A percentile compares a stretch with the other conserved stretches of the same genome.
Conservation (phyloP, 2,113 vertebrate species). For the Prinia subflava region DNA sequence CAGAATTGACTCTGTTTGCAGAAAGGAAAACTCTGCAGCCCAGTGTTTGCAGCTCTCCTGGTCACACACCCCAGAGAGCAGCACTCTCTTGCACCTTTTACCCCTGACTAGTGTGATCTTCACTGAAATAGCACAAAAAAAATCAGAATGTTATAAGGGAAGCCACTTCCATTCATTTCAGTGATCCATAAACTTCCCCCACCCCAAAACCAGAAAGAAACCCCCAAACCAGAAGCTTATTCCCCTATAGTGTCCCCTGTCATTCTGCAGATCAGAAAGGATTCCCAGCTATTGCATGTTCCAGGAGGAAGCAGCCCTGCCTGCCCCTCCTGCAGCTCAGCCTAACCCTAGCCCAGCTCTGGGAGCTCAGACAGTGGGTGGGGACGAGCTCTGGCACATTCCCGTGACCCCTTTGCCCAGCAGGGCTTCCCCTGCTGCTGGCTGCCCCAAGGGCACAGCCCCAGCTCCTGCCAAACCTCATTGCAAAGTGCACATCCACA, state of each 20-base stretch:
- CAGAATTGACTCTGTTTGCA: constrained; percentile 32
- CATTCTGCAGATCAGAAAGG: background rate
- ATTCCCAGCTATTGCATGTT: background rate
- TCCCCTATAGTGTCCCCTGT: background rate
- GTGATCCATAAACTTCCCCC: background rate
- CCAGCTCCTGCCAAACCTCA: background rate
- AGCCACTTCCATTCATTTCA: background rate
- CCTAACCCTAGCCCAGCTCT: background rate
- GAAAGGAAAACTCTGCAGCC: constrained; percentile 39
- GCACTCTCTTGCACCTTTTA: background rate
- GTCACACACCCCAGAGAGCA: background rate
- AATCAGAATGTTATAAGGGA: background rate
- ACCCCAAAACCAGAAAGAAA: background rate
- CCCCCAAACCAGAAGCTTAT: background rate
- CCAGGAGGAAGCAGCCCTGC: background rate
- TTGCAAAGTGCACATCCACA: background rate
- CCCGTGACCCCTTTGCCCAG: background rate
- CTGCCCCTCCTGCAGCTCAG: background rate
- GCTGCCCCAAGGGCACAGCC: background rate
- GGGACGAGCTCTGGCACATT: background rate
- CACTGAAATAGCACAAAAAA: background rate
- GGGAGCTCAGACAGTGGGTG: background rate
- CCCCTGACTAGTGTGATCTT: background rate
- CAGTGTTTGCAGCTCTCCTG: background rate
- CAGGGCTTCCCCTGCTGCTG: background rate